Conservation (phyloP, 2,888 invertebrate species). For the Pterostichus madidus region DNA sequence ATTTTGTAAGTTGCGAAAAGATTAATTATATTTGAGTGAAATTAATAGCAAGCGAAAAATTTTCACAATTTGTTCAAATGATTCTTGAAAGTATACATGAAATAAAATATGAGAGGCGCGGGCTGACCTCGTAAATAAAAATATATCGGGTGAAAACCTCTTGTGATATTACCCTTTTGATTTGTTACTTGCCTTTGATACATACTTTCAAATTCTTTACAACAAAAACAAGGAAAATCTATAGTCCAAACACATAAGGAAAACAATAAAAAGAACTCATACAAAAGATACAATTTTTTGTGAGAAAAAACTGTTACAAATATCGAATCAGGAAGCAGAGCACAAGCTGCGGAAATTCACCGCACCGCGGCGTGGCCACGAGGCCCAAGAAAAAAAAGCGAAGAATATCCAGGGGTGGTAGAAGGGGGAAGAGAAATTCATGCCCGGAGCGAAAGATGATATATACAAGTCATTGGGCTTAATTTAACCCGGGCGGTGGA, state of each 20-base stretch:
- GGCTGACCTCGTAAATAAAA: too few relatives aligned
- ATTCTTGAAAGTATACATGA: too few relatives aligned
- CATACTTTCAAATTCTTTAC: too few relatives aligned
- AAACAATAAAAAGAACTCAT: conserved; percentile 35
- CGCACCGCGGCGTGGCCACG: conserved; percentile 8
- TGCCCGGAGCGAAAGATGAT: conserved; percentile 64
- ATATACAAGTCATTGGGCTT: conserved; percentile 67
- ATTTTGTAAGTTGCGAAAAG: too few relatives aligned
- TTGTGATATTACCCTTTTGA: too few relatives aligned
- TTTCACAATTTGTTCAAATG: too few relatives aligned
- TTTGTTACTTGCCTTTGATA: too few relatives aligned
- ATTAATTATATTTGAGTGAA: too few relatives aligned
- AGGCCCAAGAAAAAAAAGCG: conserved; percentile 5
- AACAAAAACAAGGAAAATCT: not conserved
- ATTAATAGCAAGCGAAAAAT: too few relatives aligned
- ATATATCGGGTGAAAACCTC: too few relatives aligned
- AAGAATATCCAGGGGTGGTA: conserved; percentile 5
- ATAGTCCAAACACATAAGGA: conserved; percentile 29
- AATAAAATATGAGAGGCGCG: too few relatives aligned
- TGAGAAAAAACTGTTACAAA: conserved; percentile 31
- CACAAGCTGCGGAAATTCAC: conserved; percentile 48
- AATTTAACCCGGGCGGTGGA: conserved; percentile 61
- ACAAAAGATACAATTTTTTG: conserved; percentile 40
- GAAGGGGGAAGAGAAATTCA: conserved; percentile 10
- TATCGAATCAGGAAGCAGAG: conserved; percentile 46